phyloP scores from a whole-genome alignment of 2,797 vertebrate genomes.

The Cuculus canorus region DNA sequence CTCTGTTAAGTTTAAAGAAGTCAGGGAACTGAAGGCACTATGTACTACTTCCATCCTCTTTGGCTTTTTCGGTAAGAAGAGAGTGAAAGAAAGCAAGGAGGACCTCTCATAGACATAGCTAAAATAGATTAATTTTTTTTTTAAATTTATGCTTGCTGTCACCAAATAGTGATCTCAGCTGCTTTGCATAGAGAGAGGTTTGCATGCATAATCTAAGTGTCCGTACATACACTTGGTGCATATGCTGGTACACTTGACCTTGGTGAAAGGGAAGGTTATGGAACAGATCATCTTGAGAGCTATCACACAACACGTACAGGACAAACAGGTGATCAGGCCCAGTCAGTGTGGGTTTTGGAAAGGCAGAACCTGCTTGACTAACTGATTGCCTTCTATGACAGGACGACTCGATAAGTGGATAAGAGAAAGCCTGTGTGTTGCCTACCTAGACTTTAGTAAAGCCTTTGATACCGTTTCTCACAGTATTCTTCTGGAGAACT shows the following conservation, averaged over 20 bases:
- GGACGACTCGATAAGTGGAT: no score
- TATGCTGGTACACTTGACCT: neutral
- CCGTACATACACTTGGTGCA: neutral
- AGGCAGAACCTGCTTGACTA: no score
- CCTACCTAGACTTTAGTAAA: no score
- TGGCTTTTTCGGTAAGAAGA: neutral
- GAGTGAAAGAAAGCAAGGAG: neutral
- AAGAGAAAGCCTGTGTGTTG: no score
- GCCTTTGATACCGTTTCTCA: no score
- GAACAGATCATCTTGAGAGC: neutral
- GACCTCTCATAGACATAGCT: accelerated
- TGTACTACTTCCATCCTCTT: neutral
- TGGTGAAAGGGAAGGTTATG: neutral
- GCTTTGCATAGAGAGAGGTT: neutral
- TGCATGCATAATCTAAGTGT: neutral
- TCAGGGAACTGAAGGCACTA: neutral
- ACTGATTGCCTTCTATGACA: no score
- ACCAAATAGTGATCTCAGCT: neutral
- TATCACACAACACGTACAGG: no score
- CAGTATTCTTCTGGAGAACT: no score
- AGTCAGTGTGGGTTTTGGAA: no score
- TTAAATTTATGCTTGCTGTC: neutral
- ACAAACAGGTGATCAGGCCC: no score
- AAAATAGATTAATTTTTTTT: neutral
- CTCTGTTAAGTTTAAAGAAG: neutral